Base-by-base conservation (phyloP, 2,113 vertebrate genomes). In the Crotalus tigris region DNA sequence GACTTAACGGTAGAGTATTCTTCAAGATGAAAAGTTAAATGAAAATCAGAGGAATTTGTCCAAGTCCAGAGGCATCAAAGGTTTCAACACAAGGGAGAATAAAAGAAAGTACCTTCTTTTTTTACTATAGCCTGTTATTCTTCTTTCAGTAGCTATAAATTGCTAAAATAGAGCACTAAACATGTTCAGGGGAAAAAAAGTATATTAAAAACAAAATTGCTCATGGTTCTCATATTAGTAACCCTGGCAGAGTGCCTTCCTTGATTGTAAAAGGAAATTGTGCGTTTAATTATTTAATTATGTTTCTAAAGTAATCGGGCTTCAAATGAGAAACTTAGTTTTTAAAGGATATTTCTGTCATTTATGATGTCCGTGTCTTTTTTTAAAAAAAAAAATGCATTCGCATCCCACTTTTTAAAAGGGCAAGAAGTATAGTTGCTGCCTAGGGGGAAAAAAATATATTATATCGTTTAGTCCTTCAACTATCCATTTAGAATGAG, bases 111-210 rank as follows among this genome's bases (percentile, higher is more conserved):
- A 55, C 26, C 86, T 87, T n/a, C 9, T 88, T 2, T 21, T 21
- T 33, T 33, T 54, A 55, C 53, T 19, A 21, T 39, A 39, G 53
- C 53, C 54, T 54, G 86, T 49, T 87, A 51, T 26, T 49, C 26
- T 87, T 87, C 26, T 53, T 53, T 87, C 24, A 51, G 17, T 44
- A 81, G 6, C 17, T 39, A 81, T 81, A 59, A 95, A 95, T 96
- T 97, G 97, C 97, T 96, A 97, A 95, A 96, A 97, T 49, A 92
- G 94, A 97, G 93, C 91, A 96, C 95, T 96, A 97, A 96, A 97
- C 97, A 97, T 94, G 94, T 93, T 94, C 96, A 97, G 94, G 26
- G 9, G 93, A 94, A 96, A 90, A 94, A 92, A 81, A 81, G 33
- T 81, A 21, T n/a, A 81, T 81, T 81, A 39, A 81, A 75, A 81